Evolutionary conservation across 2,113 vertebrate species (phyloP), one percentile per base, ranked within the genome.

Genomic region (Xiphophorus hellerii): DNA sequence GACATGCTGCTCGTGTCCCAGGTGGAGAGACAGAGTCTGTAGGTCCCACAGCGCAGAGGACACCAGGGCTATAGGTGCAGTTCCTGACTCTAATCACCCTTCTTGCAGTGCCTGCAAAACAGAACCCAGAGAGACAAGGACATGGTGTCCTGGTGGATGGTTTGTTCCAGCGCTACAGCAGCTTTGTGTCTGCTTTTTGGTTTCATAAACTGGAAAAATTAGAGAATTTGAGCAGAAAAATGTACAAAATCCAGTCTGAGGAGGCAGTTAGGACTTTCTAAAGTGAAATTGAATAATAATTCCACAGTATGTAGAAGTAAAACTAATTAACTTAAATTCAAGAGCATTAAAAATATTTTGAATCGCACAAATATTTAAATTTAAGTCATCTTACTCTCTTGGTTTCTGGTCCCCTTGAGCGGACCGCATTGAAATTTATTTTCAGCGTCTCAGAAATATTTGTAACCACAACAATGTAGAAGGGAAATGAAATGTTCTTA

Each of bases 371-470:
- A 76, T 42, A 31, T 28, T 54, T 25, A 62, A 17, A 66, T 62
- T 66, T 48, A 10, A 42, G 22, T 44, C n/a, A 14, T 29, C n/a
- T 54, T 3, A 15, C 17, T 25, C 27, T 15, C 15, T 29, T 31
- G 17, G 62, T 22, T 17, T 71, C 51, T 71, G 51, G 51, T 48
- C 69, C 6, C n/a, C 4, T 14, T 20, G 35, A 6, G 31, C 25
- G 8, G 3, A 15, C 14, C 3, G 15, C 22, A 31, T 63, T 54
- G 51, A 61, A 20, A 48, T 68, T 68, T 20, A 42, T 73, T 0
- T 0, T 82, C 65, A 69, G 44, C 29, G 48, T 79, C 35, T 76
- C 44, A n/a, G 35, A 67, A 8, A 76, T 61, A 58, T 76, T n/a
- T 67, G 66, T n/a, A 44, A 11, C 64, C 51, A 30, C n/a, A 13